phyloP scores from a whole-genome alignment of 2,888 invertebrate species.

The Elaeidobius kamerunicus region DNA sequence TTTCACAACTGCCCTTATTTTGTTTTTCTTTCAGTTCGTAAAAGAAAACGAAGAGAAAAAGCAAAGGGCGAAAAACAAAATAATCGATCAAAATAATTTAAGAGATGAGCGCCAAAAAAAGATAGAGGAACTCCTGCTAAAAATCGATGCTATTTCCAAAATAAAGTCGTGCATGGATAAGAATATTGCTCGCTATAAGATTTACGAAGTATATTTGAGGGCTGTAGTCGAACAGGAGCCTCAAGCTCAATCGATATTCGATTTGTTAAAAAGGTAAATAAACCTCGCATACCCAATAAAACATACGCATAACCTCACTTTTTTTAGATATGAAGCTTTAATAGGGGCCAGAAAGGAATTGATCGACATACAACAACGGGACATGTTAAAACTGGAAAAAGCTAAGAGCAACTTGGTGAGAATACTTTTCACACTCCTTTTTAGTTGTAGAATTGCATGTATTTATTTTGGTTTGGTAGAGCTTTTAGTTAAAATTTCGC shows the following conservation, averaged over 20 bases:
- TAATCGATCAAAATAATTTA: constrained; percentile 22
- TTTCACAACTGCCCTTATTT: not conserved
- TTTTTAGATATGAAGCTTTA: constrained; percentile 30
- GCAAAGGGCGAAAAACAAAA: constrained; percentile 23
- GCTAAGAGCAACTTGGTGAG: constrained; percentile 31
- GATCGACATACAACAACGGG: constrained; percentile 23
- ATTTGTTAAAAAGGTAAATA: constrained; percentile 25
- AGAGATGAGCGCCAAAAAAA: constrained; percentile 17
- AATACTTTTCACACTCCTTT: not conserved
- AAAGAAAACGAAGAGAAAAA: constrained; percentile 33
- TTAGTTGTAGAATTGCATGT: constrained; percentile 16
- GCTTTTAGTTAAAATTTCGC: not conserved
- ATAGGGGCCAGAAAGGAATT: constrained; percentile 26
- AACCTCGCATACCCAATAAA: not conserved
- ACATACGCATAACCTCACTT: not conserved
- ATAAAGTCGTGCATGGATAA: constrained; percentile 27
- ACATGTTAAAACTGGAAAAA: constrained; percentile 26
- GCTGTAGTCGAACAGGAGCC: constrained; percentile 23
- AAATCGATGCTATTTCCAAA: constrained; percentile 17
- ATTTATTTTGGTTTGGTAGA: constrained; percentile 7
- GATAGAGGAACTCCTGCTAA: constrained; percentile 16
- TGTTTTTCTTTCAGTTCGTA: constrained; percentile 29
- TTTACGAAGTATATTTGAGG: constrained; percentile 29
- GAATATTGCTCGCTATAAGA: constrained; percentile 20
- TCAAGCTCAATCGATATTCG: constrained; percentile 20